phyloP scores from a whole-genome alignment of 2,888 invertebrate species.

The Boloria euphrosyne region DNA sequence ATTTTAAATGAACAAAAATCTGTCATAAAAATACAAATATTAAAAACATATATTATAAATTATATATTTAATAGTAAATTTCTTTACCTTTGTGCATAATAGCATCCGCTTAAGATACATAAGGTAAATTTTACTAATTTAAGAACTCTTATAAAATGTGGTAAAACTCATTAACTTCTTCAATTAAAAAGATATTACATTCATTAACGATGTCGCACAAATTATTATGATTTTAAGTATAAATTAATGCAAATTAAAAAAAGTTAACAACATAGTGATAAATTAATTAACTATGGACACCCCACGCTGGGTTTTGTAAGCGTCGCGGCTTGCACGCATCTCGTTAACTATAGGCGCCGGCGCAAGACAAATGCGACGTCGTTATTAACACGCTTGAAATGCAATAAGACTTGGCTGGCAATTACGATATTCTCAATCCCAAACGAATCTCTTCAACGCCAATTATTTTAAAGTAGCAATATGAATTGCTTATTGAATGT shows the following conservation, averaged over 20 bases:
- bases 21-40: too few species aligned
- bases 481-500: background rate
- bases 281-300: conserved; percentile 14
- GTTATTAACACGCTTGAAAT: conserved; percentile 52
- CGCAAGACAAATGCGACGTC: conserved; percentile 59
- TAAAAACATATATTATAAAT: too few species aligned
- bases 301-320: conserved; percentile 20
- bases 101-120: too few species aligned
- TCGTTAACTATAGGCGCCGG: conserved; percentile 57
- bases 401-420: conserved; percentile 36
- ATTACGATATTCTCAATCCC: conserved; percentile 27
- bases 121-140: too few species aligned
- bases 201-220: background rate
- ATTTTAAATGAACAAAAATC: too few species aligned
- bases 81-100: too few species aligned
- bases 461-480: conserved; percentile 10
- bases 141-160: too few species aligned
- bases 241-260: background rate
- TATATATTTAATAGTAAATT: too few species aligned
- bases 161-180: too few species aligned
- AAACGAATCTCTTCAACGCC: conserved; percentile 22
- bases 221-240: background rate
- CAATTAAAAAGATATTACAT: too few species aligned
- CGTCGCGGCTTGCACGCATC: conserved; percentile 45
- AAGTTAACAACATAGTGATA: conserved; percentile 4